Percentiles rank a stretch among this genome's conserved stretches.
These are phyloP conservation scores for Villa cingulata DNA, from an alignment of 2,888 invertebrate genomes.

Conservation along the genomic window DNA sequence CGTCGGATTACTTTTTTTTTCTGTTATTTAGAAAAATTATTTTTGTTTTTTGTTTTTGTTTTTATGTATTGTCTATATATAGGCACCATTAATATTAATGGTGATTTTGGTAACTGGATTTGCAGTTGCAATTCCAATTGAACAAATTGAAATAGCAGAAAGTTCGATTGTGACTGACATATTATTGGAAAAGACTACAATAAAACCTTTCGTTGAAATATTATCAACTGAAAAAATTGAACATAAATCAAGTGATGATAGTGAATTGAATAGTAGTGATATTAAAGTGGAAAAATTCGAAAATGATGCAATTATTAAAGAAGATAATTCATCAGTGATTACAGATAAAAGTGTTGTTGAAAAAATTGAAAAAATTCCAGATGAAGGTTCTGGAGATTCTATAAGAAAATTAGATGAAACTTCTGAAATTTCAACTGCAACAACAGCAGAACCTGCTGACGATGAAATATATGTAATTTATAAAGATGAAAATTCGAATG, in stretches of 20 bases:
- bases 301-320: not conserved
- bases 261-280: no score
- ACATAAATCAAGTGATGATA: not conserved
- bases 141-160: not conserved
- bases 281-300: not conserved
- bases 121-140: not conserved
- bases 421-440: no score
- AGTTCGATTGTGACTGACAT: not conserved
- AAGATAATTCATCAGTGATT: not conserved
- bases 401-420: no score
- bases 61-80: not conserved
- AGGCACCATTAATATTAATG: not conserved
- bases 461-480: no score
- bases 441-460: no score
- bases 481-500: no score
- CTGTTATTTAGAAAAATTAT: not conserved
- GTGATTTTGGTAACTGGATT: not conserved
- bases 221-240: not conserved
- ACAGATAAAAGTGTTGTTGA: not conserved
- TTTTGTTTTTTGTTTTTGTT: not conserved
- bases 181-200: not conserved
- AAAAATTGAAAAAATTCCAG: not conserved
- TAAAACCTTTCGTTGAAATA: no score
- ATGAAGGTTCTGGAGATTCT: no score
- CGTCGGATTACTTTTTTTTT: no score